Evolutionary conservation across 2,888 invertebrate genomes (phyloP), one percentile per base, ranked within the genome.

Genomic region (Euzetes globulus): DNA sequence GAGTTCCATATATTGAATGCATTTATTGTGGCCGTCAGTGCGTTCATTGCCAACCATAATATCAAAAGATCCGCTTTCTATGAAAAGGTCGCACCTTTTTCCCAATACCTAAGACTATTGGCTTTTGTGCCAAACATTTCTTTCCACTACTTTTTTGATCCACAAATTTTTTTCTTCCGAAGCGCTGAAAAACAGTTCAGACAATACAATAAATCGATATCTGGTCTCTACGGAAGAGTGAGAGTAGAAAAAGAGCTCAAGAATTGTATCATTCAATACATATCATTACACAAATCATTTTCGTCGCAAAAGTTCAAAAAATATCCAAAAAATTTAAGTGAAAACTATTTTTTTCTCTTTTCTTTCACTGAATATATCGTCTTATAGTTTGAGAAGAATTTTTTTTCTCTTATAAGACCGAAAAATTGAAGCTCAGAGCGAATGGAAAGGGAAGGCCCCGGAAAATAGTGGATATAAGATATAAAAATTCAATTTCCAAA

Each of bases 151-250:
- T 52, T 41, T 47, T 47, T 7, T 52, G 52, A 52, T 52, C 19
- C 52, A n/a, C n/a, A 7, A 6, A 7, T 47, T 9, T 52, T 52
- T 3, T 47, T n/a, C n/a, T 27, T 27, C 27, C 6, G 33, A 58
- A 27, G 27, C 60, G 60, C 27, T 29, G 58, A 58, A 58, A 60
- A 33, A 27, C n/a, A n/a, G 52, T 52, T 52, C 19, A 60, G 27
- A 60, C 27, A 29, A 60, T 60, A 19, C 52, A 52, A 52, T 47
- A 47, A 60, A 60, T 60, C 60, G 29, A 60, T 60, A 60, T 27
- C 25, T 29, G 15, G 27, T 60, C 29, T 60, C 33, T 19, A 19
- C 19, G 52, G 11, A 52, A 19, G 52, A 52, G 19, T 19, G 19
- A 19, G 2, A 9, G 6, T 11, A 9, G 9, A 47, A 47, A n/a